Base-by-base conservation (phyloP, 2,888 invertebrate species). In the Hedychridium roseum region DNA sequence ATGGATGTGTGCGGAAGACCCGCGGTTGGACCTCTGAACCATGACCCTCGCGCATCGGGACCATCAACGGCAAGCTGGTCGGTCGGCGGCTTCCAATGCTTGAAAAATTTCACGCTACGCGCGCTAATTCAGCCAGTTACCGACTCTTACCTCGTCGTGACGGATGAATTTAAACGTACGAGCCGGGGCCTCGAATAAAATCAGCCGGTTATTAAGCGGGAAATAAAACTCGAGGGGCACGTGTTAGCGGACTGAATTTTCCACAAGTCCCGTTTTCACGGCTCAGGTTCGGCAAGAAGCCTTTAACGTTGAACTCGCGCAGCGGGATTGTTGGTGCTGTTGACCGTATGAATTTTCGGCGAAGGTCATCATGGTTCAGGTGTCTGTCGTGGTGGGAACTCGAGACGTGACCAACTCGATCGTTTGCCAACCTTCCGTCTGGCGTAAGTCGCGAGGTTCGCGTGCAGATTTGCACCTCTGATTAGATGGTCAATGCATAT, bases 1-100 rank as follows among this genome's bases (percentile, higher is more conserved):
- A 62, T 64, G 65, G 56, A 73, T 65, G 72, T 66, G 65, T 57
- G 59, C 57, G 63, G 54, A 64, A 64, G 69, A 70, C 66, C 71
- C 59, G 57, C 54, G 50, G 21, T 57, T 47, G 50, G 66, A 71
- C 73, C 71, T 70, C 55, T 70, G 71, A 68, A 67, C 71, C 53
- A 44, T 70, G 70, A 67, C 66, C 73, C 56, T 38, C 38, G n/a
- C 30, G 50, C 57, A 61, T 69, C 60, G 65, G 59, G 57, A 71
- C 59, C 66, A 65, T 66, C 60, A 58, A 61, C 58, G 40, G 39
- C 56, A 34, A 23, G 52, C 15, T 15, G 15, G 35, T 23, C 43
- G 42, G 18, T 50, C 41, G 48, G 51, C 49, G 38, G 53, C 36
- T 57, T 50, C 43, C 45, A 43, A 41, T 50, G 52, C 35, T 57